These are phyloP conservation scores for Lepus europaeus DNA, from an alignment of 2,113 vertebrate species.

Conservation along the genomic window DNA sequence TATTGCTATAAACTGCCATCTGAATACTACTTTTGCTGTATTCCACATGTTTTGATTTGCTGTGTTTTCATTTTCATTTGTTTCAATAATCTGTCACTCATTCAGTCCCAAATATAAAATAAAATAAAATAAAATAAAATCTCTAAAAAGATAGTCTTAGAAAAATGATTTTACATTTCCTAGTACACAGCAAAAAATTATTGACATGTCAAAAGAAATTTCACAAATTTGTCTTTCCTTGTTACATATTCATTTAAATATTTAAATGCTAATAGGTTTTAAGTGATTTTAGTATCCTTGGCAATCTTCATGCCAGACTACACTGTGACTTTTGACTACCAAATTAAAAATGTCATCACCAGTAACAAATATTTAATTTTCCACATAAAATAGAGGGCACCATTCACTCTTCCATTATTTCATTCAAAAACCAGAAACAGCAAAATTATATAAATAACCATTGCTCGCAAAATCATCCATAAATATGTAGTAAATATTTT, in stretches of 20 bases:
- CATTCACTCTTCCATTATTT: not conserved
- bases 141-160: not conserved
- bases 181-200: not conserved
- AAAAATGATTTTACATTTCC: not conserved
- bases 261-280: not conserved
- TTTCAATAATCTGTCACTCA: too few relatives aligned
- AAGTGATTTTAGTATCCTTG: not conserved
- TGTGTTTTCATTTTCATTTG: too few relatives aligned
- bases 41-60: too few relatives aligned
- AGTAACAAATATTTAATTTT: not conserved
- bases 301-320: not conserved
- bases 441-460: not conserved
- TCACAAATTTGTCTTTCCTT: not conserved
- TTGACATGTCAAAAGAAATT: not conserved
- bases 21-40: too few relatives aligned
- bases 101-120: too few relatives aligned
- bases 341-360: too few relatives aligned
- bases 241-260: not conserved
- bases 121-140: not conserved
- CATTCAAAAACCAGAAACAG: not conserved
- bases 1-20: too few relatives aligned
- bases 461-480: not conserved
- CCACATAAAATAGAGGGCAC: not conserved
- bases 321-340: too few relatives aligned
- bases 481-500: not conserved